Evolutionary conservation across 2,113 vertebrate genomes (phyloP).

Genomic region (Chloropsis hardwickii): DNA sequence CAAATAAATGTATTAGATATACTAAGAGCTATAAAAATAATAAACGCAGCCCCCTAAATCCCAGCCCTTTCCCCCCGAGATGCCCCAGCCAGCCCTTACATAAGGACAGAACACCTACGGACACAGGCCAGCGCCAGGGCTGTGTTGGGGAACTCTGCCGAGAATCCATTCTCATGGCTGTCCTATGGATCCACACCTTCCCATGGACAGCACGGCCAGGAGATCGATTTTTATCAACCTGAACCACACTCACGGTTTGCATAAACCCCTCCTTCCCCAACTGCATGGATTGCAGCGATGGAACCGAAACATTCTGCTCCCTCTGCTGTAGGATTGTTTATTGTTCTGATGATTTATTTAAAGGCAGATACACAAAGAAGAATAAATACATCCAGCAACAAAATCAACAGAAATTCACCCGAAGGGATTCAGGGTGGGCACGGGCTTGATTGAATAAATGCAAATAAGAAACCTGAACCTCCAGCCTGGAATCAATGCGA

Average conservation of each 20-base stretch:
- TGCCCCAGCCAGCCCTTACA: neutral
- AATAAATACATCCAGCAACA: slow-evolving; percentile 57
- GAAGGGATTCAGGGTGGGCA: slow-evolving; percentile 20
- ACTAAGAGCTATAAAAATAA: neutral
- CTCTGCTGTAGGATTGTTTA: slow-evolving; percentile 22
- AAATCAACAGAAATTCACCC: slow-evolving; percentile 60
- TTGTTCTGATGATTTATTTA: neutral
- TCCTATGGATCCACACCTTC: neutral
- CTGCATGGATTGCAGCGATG: neutral
- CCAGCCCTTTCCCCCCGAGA: neutral
- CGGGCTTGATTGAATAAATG: slow-evolving; percentile 1
- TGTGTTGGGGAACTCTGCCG: neutral
- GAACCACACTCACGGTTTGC: neutral
- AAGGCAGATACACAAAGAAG: slow-evolving; percentile 48
- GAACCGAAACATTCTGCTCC: neutral
- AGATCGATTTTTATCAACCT: neutral
- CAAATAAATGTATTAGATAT: neutral
- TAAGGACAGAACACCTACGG: neutral
- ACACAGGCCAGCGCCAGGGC: neutral
- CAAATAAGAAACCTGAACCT: slow-evolving; percentile 45
- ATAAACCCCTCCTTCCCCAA: neutral
- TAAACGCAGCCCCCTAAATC: fast-evolving
- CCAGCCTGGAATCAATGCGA: neutral
- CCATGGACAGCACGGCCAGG: neutral
- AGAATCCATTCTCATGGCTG: neutral